Conservation (phyloP, 2,113 vertebrate species). For the Dasyurus viverrinus region DNA sequence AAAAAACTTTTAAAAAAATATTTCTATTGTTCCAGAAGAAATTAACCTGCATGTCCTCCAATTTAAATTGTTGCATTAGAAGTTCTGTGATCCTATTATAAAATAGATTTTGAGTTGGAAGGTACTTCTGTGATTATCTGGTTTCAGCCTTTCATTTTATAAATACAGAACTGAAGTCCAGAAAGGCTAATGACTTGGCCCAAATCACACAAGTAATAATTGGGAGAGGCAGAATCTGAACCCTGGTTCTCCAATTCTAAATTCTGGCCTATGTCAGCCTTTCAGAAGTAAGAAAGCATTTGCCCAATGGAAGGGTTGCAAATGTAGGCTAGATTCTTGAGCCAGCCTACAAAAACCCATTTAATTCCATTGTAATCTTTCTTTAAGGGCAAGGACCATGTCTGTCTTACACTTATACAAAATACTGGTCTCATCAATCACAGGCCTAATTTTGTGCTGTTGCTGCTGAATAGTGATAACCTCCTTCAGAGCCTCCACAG, state of each 20-base stretch:
- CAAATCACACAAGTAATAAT: constrained; percentile 8
- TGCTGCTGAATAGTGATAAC: background rate
- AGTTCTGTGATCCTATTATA: background rate
- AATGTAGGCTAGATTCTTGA: background rate
- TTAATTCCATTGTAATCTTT: background rate
- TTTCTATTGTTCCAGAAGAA: background rate
- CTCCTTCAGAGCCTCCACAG: background rate
- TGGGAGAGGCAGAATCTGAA: background rate
- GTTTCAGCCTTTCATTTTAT: background rate
- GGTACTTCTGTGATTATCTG: no score
- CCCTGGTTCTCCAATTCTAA: background rate
- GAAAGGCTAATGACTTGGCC: constrained; percentile 1
- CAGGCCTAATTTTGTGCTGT: background rate
- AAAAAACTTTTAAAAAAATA: background rate
- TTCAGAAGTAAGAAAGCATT: background rate
- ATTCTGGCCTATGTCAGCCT: background rate
- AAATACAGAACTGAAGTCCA: constrained; percentile 27
- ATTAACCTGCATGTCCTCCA: background rate
- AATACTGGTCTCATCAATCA: background rate
- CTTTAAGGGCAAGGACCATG: background rate
- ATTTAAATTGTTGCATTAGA: background rate
- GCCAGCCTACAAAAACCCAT: background rate
- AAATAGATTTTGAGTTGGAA: background rate
- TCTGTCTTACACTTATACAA: background rate
- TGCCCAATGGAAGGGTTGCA: background rate